Evolutionary conservation across 2,797 vertebrate species (phyloP).

Genomic region (Peromyscus eremicus): DNA sequence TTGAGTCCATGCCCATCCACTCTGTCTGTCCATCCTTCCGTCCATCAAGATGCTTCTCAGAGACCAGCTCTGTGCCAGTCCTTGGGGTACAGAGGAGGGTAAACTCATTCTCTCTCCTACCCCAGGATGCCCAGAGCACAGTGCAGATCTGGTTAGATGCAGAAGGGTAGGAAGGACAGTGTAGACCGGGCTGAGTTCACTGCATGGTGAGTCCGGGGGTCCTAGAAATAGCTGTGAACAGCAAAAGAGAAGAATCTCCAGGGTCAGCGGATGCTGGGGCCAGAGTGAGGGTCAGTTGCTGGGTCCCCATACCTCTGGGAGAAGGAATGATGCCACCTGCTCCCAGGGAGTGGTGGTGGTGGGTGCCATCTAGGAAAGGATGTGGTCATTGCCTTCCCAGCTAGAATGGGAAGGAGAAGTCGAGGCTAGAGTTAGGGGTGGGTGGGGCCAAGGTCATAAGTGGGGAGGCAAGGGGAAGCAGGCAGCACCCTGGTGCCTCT

Average conservation of each 20-base stretch:
- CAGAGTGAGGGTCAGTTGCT: background rate
- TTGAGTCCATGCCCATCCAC: background rate
- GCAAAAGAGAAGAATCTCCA: background rate
- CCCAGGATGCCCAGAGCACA: background rate
- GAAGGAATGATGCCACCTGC: background rate
- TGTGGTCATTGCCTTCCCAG: background rate
- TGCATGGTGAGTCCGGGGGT: background rate
- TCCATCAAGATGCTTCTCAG: background rate
- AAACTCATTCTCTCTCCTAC: background rate
- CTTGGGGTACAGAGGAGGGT: background rate
- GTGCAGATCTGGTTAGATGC: background rate
- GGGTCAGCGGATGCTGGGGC: accelerated
- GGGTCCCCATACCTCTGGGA: background rate
- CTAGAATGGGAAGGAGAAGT: conserved; percentile 61
- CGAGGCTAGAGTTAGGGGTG: background rate
- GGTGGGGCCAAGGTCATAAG: conserved; percentile 57
- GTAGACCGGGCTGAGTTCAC: background rate
- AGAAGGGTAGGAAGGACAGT: background rate
- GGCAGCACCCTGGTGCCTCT: background rate
- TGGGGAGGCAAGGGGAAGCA: background rate
- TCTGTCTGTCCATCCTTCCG: background rate
- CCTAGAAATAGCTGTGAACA: background rate
- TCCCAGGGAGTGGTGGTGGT: background rate
- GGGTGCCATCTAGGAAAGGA: background rate
- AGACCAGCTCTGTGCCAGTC: background rate